These are phyloP conservation scores for Puma concolor DNA, from an alignment of 2,113 vertebrate species.

Conservation along the genomic window DNA sequence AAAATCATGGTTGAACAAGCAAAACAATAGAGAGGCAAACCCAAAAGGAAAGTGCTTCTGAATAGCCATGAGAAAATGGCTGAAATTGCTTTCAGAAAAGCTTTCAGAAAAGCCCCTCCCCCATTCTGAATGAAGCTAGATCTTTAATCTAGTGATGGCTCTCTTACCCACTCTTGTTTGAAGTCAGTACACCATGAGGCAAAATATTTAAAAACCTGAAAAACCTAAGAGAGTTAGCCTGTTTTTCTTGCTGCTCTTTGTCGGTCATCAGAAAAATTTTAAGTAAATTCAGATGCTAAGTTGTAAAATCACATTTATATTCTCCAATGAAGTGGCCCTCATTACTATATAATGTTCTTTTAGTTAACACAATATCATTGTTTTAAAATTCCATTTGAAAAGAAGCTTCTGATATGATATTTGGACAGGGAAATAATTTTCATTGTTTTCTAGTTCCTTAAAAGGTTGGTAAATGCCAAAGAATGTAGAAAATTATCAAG, in stretches of 20 bases:
- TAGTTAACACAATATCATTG: not conserved
- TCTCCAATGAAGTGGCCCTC: not conserved
- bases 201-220: not conserved
- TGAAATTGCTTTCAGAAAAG: not conserved
- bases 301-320: constrained; percentile 24
- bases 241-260: not conserved
- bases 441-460: constrained; percentile 3
- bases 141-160: not conserved
- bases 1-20: not conserved
- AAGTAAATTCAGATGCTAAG: constrained; percentile 17
- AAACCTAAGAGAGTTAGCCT: not conserved
- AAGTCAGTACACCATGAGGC: not conserved
- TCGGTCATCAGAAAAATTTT: not conserved
- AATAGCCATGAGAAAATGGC: not conserved
- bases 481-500: constrained; percentile 46
- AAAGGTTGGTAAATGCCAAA: not conserved
- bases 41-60: not conserved
- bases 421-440: constrained; percentile 32
- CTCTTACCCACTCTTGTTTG: not conserved
- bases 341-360: not conserved
- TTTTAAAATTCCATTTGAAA: constrained; percentile 28
- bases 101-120: not conserved
- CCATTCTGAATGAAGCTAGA: not conserved
- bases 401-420: not conserved
- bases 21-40: constrained; percentile 8